A percentile compares a stretch with the other conserved stretches of the same genome.
Conservation (phyloP, 2,113 vertebrate genomes). For the Sceloporus tristichus region DNA sequence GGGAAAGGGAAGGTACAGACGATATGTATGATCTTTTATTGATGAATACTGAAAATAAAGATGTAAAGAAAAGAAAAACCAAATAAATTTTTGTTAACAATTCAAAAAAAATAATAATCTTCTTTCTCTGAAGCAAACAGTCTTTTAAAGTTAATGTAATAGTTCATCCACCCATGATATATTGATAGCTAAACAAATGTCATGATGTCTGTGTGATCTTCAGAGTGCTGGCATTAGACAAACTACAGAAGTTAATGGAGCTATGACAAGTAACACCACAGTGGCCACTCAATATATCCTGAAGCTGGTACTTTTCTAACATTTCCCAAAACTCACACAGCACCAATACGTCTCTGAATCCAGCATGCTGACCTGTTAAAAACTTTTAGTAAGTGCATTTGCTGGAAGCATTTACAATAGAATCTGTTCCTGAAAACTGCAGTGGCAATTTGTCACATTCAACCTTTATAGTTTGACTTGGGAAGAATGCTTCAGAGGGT, state of each 20-base stretch:
- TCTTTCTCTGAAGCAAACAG: too few species aligned
- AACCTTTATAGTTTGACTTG: conserved; percentile 21
- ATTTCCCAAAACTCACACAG: conserved; percentile 38
- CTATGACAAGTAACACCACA: neutral
- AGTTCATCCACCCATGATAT: too few species aligned
- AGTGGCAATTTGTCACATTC: conserved; percentile 19
- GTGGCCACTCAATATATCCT: neutral
- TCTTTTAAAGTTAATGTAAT: too few species aligned
- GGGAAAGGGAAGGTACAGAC: too few species aligned
- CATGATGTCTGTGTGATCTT: neutral
- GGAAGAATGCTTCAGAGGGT: conserved; percentile 29
- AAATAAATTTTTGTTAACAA: too few species aligned
- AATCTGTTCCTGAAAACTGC: conserved; percentile 43
- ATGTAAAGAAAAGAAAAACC: too few species aligned
- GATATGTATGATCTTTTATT: too few species aligned
- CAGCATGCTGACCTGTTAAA: conserved; percentile 15
- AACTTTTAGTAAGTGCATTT: conserved; percentile 29
- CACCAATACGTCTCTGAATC: conserved; percentile 16
- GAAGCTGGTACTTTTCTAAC: conserved; percentile 9
- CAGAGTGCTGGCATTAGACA: neutral
- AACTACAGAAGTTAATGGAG: neutral
- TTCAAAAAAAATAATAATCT: too few species aligned
- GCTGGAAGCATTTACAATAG: conserved; percentile 47
- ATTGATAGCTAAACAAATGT: neutral
- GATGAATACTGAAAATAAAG: too few species aligned